Evolutionary conservation across 2,797 vertebrate species (phyloP).

Genomic region (Artibeus jamaicensis): DNA sequence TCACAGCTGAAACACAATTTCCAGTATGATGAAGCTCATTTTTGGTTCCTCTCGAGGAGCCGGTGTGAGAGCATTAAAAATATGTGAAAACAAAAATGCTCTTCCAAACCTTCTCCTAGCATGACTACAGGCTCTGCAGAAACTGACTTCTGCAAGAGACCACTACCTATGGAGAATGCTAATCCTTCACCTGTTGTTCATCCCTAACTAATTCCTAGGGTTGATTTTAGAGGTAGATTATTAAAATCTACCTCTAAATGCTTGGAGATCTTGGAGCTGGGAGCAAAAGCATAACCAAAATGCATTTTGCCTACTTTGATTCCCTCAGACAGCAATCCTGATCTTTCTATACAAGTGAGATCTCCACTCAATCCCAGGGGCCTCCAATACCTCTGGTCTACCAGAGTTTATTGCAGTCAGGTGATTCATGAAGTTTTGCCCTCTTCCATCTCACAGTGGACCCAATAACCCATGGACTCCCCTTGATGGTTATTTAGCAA

Average conservation of each 20-base stretch:
- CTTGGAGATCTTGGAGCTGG: not conserved
- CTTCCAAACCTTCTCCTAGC: not conserved
- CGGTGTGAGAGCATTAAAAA: not conserved
- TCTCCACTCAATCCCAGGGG: not conserved
- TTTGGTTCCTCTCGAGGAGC: not conserved
- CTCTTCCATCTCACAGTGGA: not conserved
- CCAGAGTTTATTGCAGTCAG: not conserved
- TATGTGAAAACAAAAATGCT: not conserved
- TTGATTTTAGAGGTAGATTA: not conserved
- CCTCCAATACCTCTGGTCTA: not conserved
- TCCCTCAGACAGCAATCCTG: not conserved
- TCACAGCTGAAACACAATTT: conserved; percentile 2
- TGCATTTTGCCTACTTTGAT: not conserved
- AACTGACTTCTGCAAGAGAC: not conserved
- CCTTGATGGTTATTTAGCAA: not conserved
- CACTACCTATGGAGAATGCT: not conserved
- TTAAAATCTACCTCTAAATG: not conserved
- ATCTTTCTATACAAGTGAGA: not conserved
- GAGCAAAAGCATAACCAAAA: not conserved
- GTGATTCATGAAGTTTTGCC: not conserved
- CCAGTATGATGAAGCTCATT: not conserved
- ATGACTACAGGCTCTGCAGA: not conserved
- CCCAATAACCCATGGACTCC: not conserved
- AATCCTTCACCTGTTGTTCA: not conserved
- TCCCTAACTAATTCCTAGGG: not conserved